These are phyloP conservation scores for Stomorhina lunata DNA, from an alignment of 2,888 invertebrate species.

Conservation along the genomic window DNA sequence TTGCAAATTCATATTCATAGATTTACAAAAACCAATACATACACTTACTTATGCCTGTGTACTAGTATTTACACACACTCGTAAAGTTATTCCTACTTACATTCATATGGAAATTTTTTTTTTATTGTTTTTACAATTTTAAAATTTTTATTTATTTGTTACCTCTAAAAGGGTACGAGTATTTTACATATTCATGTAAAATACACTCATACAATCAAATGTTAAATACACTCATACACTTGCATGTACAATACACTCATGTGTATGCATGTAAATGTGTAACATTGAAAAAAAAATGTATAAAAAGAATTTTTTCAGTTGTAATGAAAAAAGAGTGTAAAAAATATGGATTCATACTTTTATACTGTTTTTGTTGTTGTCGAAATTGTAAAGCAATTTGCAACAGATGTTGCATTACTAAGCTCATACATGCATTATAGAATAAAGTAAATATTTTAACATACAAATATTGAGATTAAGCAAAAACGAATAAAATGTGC, in stretches of 20 bases:
- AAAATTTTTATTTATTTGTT: conserved; percentile 48
- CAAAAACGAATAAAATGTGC: conserved; percentile 21
- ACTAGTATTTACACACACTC: not conserved
- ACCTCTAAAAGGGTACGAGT: conserved; percentile 2
- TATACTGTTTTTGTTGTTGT: conserved; percentile 31
- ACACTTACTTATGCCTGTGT: not conserved
- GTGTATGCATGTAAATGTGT: not conserved
- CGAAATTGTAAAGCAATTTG: conserved; percentile 64
- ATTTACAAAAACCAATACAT: not conserved
- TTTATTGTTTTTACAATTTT: conserved; percentile 17
- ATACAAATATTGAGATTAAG: conserved; percentile 56
- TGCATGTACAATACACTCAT: not conserved
- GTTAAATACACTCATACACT: not conserved
- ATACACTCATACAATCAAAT: not conserved
- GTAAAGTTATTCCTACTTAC: not conserved
- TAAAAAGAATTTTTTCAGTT: conserved; percentile 16
- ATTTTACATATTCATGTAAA: not conserved
- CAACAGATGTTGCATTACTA: conserved; percentile 66
- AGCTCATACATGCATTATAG: conserved; percentile 56
- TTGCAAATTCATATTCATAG: conserved; percentile 51
- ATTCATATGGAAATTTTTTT: not conserved
- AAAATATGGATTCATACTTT: conserved; percentile 22
- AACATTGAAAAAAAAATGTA: not conserved
- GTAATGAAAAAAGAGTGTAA: conserved; percentile 2
- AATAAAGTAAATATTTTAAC: conserved; percentile 63